Base-by-base conservation (phyloP, 2,113 vertebrate genomes). In the Ginglymostoma cirratum region DNA sequence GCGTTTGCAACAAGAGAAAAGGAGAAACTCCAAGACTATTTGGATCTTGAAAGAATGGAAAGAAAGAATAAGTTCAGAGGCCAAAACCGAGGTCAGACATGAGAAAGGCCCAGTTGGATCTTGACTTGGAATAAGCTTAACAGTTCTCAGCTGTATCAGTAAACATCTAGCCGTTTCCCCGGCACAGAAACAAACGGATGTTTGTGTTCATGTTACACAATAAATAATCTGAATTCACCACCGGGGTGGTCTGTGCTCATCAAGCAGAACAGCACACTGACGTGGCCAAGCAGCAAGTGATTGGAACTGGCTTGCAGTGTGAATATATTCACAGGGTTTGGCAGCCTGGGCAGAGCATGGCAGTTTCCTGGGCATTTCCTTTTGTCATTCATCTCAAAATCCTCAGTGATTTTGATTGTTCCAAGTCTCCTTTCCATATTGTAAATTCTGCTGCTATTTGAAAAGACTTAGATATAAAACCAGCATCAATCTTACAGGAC, bases 131-230 rank as follows among this genome's bases (percentile, higher is more conserved):
- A 93, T n/a, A n/a, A 65, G 65, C 61, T 93, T 27, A 19, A 66
- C 19, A 93, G 89, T 93, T 66, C 61, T 67, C 61, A 38, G 87
- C 61, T 93, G 34, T 38, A 67, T 93, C 89, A 66, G 89, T 93
- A 93, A 93, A 93, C 89, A 93, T 93, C 61, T 34, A 61, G 8
- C 89, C 61, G 65, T 66, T 93, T 66, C 61, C 65, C 61, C 89
- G 21, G 89, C 89, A 23, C 89, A 38, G 89, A 66, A 93, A 93
- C 89, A 93, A 93, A n/a, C 21, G 89, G 89, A 93, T 93, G 89
- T 67, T 93, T 93, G 89, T 93, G 89, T 93, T 93, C 89, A 93
- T 61, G 19, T 93, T 93, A 66, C 89, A 93, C 89, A 93, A 93
- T 93, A 93, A 93, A 66, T 93, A 66, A 66, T 66, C 61, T 93